A percentile compares a stretch with the other conserved stretches of the same genome.
phyloP scores from a whole-genome alignment of 2,113 vertebrate genomes.

The Casuarius casuarius region DNA sequence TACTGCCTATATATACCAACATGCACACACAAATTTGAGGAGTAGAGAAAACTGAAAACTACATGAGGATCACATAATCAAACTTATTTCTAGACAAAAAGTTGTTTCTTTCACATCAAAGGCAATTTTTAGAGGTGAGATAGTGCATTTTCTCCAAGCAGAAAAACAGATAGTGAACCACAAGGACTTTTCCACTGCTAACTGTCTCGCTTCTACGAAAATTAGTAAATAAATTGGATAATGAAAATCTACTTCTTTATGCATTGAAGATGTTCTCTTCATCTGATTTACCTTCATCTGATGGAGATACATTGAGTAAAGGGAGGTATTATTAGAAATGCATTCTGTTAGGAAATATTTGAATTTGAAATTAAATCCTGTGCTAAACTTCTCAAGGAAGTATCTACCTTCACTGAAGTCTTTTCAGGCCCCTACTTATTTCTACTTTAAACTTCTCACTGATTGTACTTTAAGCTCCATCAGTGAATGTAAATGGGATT shows the following conservation, averaged over 20 bases:
- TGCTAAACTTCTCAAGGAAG: slow-evolving; percentile 74
- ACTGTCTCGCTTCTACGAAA: slow-evolving; percentile 25
- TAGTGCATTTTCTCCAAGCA: not conserved
- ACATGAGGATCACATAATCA: not conserved
- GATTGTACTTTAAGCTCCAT: slow-evolving; percentile 77
- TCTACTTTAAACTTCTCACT: slow-evolving; percentile 78
- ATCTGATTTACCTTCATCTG: slow-evolving; percentile 25
- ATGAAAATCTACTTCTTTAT: slow-evolving; percentile 1
- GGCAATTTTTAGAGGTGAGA: not conserved
- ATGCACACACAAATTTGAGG: not conserved
- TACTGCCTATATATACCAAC: not conserved
- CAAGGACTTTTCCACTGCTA: not conserved
- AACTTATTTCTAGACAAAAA: not conserved
- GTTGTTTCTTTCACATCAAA: not conserved
- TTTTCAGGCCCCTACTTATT: slow-evolving; percentile 77
- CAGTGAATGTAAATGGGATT: slow-evolving; percentile 80
- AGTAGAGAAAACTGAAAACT: not conserved
- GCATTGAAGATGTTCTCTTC: slow-evolving; percentile 11
- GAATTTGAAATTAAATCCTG: slow-evolving; percentile 71
- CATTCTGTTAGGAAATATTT: slow-evolving; percentile 50
- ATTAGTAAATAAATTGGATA: not conserved
- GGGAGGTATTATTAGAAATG: slow-evolving; percentile 30
- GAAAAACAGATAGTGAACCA: not conserved
- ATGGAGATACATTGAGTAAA: not conserved
- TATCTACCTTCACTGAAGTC: slow-evolving; percentile 69